Percentiles rank a stretch among this genome's conserved stretches.
These are phyloP conservation scores for Esox lucius DNA, from an alignment of 2,797 vertebrate genomes.

Conservation along the genomic window DNA sequence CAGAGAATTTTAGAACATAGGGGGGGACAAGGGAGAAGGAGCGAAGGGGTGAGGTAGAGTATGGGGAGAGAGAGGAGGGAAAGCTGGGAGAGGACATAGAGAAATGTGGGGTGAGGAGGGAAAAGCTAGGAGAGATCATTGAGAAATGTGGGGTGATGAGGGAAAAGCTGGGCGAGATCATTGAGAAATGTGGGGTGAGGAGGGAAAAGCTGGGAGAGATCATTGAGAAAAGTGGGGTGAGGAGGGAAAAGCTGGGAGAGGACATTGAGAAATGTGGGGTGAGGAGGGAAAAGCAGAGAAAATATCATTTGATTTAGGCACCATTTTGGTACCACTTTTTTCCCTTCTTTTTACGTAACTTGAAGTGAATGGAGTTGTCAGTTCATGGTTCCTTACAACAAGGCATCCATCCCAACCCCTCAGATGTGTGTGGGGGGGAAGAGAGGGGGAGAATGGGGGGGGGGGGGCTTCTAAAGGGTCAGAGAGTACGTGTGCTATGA, in stretches of 20 bases:
- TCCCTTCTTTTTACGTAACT: too few relatives aligned
- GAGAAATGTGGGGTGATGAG: neutral
- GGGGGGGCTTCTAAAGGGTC: conserved; percentile 16
- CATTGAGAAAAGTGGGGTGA: too few relatives aligned
- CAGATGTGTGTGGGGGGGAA: conserved; percentile 14
- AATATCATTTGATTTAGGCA: neutral
- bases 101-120: neutral
- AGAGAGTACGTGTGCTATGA: conserved; percentile 1
- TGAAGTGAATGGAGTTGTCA: conserved; percentile 39
- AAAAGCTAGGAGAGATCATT: neutral
- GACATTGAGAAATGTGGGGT: neutral
- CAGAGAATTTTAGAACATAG: too few relatives aligned
- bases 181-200: neutral
- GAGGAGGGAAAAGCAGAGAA: neutral
- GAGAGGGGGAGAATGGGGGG: neutral
- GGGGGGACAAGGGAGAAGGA: too few relatives aligned
- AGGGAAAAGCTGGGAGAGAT: too few relatives aligned
- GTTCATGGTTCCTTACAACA: conserved; percentile 45
- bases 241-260: neutral
- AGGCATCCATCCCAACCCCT: neutral
- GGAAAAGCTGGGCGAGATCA: neutral
- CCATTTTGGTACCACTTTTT: too few relatives aligned
- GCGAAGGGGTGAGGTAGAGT: neutral
- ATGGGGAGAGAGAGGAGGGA: conserved; percentile 13
- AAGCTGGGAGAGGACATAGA: neutral